Evolutionary conservation across 2,888 invertebrate species (phyloP).

Genomic region (Heliconius hortense): DNA sequence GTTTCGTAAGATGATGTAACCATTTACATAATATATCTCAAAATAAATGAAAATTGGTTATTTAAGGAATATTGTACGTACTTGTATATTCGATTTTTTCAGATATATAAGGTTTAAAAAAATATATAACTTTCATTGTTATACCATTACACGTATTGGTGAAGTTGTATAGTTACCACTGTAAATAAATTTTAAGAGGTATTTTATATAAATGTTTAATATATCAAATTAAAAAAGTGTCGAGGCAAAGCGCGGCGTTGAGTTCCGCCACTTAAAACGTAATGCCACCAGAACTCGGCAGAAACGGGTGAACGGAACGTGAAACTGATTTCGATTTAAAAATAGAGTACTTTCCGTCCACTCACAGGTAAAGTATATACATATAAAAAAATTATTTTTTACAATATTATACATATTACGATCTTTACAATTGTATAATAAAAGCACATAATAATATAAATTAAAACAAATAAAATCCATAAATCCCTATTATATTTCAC

Average conservation of each 20-base stretch:
- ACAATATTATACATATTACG: too few species aligned
- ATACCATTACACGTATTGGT: background rate
- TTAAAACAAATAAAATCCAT: background rate
- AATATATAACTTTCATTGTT: rapidly evolving
- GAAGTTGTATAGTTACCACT: background rate
- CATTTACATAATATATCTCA: background rate
- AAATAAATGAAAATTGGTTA: background rate
- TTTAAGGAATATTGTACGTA: background rate
- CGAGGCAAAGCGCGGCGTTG: too few species aligned
- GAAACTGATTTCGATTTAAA: too few species aligned
- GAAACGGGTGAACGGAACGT: too few species aligned
- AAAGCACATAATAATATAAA: background rate
- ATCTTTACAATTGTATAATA: background rate
- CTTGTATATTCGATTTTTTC: too few species aligned
- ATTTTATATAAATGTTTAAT: too few species aligned
- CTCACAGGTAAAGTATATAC: too few species aligned
- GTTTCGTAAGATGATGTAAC: background rate
- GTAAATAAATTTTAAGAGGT: background rate
- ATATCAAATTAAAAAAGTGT: too few species aligned
- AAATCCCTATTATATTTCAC: background rate
- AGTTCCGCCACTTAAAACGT: too few species aligned
- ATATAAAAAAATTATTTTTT: too few species aligned
- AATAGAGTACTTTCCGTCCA: too few species aligned
- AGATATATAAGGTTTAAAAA: background rate
- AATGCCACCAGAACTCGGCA: too few species aligned